Evolutionary conservation across 2,113 vertebrate species (phyloP).

Genomic region (Myocastor coypus): DNA sequence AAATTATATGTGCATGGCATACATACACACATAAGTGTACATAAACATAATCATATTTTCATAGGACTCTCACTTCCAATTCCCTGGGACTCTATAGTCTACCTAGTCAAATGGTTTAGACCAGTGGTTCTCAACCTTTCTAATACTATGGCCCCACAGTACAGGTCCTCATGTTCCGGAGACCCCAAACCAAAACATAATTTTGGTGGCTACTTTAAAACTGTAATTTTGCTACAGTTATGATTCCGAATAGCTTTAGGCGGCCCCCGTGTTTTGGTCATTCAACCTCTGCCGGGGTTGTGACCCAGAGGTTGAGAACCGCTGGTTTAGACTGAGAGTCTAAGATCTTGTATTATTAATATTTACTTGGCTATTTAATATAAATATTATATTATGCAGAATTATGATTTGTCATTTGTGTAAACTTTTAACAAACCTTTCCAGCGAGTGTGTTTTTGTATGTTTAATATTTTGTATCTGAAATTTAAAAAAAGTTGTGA

Average conservation of each 20-base stretch:
- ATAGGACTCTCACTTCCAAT: neutral
- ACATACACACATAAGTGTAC: neutral
- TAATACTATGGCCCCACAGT: too few relatives aligned
- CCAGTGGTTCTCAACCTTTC: too few relatives aligned
- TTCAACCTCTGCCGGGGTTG: too few relatives aligned
- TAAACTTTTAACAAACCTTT: neutral
- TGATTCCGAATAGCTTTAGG: too few relatives aligned
- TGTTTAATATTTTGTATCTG: neutral
- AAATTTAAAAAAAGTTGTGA: neutral
- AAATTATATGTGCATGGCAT: neutral
- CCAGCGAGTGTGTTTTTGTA: neutral
- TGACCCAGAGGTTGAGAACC: too few relatives aligned
- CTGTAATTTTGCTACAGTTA: too few relatives aligned
- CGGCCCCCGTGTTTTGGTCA: too few relatives aligned
- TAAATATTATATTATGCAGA: neutral
- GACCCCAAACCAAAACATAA: too few relatives aligned
- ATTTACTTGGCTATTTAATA: neutral
- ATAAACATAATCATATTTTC: neutral
- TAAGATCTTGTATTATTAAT: neutral
- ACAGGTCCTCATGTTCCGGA: too few relatives aligned
- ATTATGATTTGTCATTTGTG: neutral
- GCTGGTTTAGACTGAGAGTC: neutral
- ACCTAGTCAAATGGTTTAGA: neutral
- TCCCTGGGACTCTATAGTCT: neutral
- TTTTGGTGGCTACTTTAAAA: too few relatives aligned